Percentiles rank a stretch among this genome's conserved stretches.
phyloP scores from a whole-genome alignment of 2,113 vertebrate genomes.

The Dicerorhinus sumatrensis region DNA sequence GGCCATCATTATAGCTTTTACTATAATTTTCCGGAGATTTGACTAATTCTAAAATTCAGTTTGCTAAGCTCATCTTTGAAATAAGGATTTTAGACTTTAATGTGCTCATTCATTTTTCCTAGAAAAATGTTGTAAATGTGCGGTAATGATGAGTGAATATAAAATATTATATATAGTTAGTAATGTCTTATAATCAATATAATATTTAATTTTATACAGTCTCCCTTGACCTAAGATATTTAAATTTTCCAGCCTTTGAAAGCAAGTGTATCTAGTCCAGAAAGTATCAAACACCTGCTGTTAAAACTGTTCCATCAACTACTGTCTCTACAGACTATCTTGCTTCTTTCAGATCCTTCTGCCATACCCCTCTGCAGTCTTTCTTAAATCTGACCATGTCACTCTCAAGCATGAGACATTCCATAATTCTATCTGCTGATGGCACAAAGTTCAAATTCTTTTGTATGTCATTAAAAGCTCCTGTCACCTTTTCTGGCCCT shows the following conservation, averaged over 20 bases:
- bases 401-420: background rate
- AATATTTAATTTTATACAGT: background rate
- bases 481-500: background rate
- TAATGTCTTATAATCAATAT: background rate
- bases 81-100: background rate
- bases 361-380: background rate
- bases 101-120: background rate
- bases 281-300: background rate
- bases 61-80: background rate
- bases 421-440: background rate
- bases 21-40: slow-evolving; percentile 10
- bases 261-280: background rate
- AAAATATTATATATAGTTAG: background rate
- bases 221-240: background rate
- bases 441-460: background rate
- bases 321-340: background rate
- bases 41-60: slow-evolving; percentile 44
- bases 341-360: background rate
- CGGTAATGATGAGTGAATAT: background rate
- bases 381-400: background rate
- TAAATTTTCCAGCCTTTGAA: background rate
- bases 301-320: background rate
- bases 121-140: background rate
- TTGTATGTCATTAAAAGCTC: background rate
- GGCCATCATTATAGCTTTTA: background rate